phyloP scores from a whole-genome alignment of 2,888 invertebrate species.

The Campaea margaritaria region DNA sequence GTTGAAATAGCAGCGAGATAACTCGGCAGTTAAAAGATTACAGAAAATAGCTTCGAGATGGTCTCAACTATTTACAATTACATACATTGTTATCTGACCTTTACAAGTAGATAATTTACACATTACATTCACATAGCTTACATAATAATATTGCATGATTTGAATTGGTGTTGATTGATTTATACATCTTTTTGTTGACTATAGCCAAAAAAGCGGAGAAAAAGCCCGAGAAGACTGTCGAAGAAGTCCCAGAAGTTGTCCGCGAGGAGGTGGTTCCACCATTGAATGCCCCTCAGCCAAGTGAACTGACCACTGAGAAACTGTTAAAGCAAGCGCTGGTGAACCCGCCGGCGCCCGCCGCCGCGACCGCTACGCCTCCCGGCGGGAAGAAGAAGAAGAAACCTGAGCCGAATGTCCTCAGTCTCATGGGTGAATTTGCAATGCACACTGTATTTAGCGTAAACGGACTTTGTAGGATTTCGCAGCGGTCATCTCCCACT shows the following conservation, averaged over 20 bases:
- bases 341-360: slow-evolving; percentile 42
- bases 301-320: slow-evolving; percentile 77
- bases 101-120: neutral
- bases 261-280: slow-evolving; percentile 73
- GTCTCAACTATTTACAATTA: slow-evolving; percentile 9
- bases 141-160: too few species aligned
- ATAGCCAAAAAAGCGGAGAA: slow-evolving; percentile 73
- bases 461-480: slow-evolving; percentile 5
- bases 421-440: slow-evolving; percentile 71
- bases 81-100: slow-evolving; percentile 24
- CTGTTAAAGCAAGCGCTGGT: slow-evolving; percentile 70
- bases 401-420: slow-evolving; percentile 69
- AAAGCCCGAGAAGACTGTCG: slow-evolving; percentile 49
- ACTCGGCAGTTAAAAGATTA: slow-evolving; percentile 14
- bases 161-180: neutral
- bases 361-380: slow-evolving; percentile 56
- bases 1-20: slow-evolving; percentile 19
- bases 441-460: slow-evolving; percentile 2
- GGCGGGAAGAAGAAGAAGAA: slow-evolving; percentile 77
- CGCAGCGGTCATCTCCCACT: slow-evolving; percentile 12
- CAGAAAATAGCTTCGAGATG: slow-evolving; percentile 16
- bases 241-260: slow-evolving; percentile 49
- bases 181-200: slow-evolving; percentile 1
- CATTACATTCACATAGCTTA: neutral
- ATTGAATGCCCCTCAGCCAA: slow-evolving; percentile 73